Evolutionary conservation across 2,888 invertebrate species (phyloP).

Genomic region (Petrophora chlorosata): DNA sequence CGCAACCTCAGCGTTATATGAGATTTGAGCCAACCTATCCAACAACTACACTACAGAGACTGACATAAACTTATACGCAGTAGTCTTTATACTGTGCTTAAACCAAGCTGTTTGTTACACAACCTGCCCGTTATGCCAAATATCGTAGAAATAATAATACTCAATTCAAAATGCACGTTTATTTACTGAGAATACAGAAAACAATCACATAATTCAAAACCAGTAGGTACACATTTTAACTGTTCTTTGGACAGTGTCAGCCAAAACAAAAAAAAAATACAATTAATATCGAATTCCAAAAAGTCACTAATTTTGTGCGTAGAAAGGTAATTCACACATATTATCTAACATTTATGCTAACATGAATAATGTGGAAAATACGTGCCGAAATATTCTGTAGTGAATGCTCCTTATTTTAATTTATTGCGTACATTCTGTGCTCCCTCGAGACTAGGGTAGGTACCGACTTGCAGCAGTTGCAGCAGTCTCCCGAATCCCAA

Average conservation of each 20-base stretch:
- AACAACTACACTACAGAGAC: too few species aligned
- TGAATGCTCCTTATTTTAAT: slow-evolving; percentile 29
- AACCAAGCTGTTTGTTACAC: too few species aligned
- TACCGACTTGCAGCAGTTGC: too few species aligned
- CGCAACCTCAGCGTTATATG: too few species aligned
- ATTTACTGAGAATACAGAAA: slow-evolving; percentile 68
- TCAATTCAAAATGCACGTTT: slow-evolving; percentile 55
- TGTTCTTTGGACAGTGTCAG: slow-evolving; percentile 43
- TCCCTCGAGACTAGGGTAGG: background rate
- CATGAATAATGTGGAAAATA: slow-evolving; percentile 20
- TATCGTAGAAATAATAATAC: slow-evolving; percentile 13
- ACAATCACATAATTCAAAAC: slow-evolving; percentile 67
- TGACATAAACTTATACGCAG: too few species aligned
- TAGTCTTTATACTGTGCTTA: too few species aligned
- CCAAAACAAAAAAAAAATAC: slow-evolving; percentile 34
- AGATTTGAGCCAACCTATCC: too few species aligned
- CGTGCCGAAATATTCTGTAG: slow-evolving; percentile 26
- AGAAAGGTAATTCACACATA: slow-evolving; percentile 27
- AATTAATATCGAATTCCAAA: slow-evolving; percentile 33
- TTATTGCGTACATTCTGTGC: slow-evolving; percentile 22
- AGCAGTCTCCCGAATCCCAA: background rate
- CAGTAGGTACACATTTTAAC: slow-evolving; percentile 60
- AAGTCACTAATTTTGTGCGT: slow-evolving; percentile 53
- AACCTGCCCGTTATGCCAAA: too few species aligned
- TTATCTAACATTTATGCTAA: slow-evolving; percentile 26